phyloP scores from a whole-genome alignment of 2,888 invertebrate species.

The Acleris cristana region DNA sequence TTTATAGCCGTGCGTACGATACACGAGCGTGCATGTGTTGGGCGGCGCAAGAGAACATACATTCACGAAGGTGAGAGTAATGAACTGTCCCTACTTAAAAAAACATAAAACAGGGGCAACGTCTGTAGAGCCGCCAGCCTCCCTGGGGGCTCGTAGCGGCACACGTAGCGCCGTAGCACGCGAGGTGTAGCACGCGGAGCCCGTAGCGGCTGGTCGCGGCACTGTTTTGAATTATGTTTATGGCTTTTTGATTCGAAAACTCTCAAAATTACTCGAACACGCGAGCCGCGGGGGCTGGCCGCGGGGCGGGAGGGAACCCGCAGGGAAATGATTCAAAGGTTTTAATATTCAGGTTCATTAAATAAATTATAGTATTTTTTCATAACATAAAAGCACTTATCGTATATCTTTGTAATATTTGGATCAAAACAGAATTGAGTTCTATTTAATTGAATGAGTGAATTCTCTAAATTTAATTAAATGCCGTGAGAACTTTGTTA shows the following conservation, averaged over 20 bases:
- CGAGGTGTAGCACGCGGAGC: conserved; percentile 7
- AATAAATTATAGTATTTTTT: too few relatives aligned
- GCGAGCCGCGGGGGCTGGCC: not conserved
- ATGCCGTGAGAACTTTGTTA: too few relatives aligned
- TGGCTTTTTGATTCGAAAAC: not conserved
- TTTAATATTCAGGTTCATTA: not conserved
- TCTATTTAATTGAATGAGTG: too few relatives aligned
- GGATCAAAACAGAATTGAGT: too few relatives aligned
- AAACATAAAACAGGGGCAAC: not conserved
- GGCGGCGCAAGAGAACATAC: too few relatives aligned
- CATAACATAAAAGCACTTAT: too few relatives aligned
- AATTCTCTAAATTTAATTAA: too few relatives aligned
- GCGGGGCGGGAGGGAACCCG: not conserved
- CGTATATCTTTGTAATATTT: too few relatives aligned
- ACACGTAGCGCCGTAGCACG: conserved; percentile 7
- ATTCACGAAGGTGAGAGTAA: too few relatives aligned
- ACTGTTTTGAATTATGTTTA: not conserved
- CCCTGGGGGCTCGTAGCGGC: not conserved
- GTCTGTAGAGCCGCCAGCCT: not conserved
- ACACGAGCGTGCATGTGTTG: too few relatives aligned
- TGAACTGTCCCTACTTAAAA: too few relatives aligned
- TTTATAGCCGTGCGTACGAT: too few relatives aligned
- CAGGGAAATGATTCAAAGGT: not conserved
- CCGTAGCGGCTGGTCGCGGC: not conserved
- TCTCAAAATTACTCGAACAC: not conserved